phyloP scores from a whole-genome alignment of 1,140 invertebrate species.

The Drosophila ananassae region DNA sequence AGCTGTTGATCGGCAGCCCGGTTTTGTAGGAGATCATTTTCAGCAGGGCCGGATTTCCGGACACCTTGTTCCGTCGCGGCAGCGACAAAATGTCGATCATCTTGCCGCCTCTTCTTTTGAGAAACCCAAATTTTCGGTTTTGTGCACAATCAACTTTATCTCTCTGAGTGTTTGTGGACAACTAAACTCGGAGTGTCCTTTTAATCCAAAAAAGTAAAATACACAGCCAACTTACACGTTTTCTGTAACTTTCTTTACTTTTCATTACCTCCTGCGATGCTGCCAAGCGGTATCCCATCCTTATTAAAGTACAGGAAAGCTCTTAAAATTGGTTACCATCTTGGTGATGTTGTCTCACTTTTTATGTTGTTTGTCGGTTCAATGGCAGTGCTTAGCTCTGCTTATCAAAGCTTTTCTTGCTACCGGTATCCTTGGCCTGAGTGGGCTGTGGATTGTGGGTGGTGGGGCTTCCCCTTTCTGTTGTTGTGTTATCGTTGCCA shows the following conservation, averaged over 20 bases:
- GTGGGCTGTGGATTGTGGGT: not conserved
- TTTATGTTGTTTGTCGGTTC: constrained; percentile 26
- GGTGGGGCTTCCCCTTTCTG: constrained; percentile 3
- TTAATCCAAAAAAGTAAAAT: not conserved
- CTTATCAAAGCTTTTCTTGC: constrained; percentile 69
- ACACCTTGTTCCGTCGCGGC: constrained; percentile 66
- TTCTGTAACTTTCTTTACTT: not conserved
- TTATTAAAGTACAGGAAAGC: constrained; percentile 2
- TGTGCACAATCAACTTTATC: constrained; percentile 7
- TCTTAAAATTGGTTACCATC: constrained; percentile 20
- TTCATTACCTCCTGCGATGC: not conserved
- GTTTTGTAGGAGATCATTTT: constrained; percentile 52
- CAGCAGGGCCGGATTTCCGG: constrained; percentile 30
- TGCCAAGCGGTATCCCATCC: not conserved
- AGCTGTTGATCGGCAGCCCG: constrained; percentile 76
- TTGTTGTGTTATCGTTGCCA: constrained; percentile 43
- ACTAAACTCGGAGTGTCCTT: not conserved
- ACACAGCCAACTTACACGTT: not conserved
- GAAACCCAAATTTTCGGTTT: not conserved
- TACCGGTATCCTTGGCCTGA: constrained; percentile 16
- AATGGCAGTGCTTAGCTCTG: constrained; percentile 38
- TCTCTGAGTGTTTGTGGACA: constrained; percentile 1
- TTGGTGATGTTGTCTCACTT: constrained; percentile 23
- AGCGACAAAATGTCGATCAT: constrained; percentile 77
- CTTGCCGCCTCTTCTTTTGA: constrained; percentile 10